Base-by-base conservation (phyloP, 2,888 invertebrate genomes). In the Acanthopleura granulata region DNA sequence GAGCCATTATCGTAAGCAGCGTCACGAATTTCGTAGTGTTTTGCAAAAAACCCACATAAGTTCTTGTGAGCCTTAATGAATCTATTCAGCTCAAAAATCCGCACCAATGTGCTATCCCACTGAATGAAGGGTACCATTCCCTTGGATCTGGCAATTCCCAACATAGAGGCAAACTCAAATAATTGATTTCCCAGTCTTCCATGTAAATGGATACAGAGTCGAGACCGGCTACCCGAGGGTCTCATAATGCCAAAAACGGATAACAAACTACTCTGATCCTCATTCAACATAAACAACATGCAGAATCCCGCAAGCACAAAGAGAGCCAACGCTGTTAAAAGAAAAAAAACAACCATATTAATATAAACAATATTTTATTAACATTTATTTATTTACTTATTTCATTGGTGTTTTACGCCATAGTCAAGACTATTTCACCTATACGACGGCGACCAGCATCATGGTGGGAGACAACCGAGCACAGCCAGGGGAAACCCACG, bases 131-230 rank as follows among this genome's bases (percentile, higher is more conserved):
- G 69, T 22, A 66, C 30, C 69, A 66, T 3, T 16, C 30, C 30
- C 27, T 66, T 66, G 27, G 25, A 29, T 6, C 25, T 66, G 3
- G 69, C 69, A 4, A 66, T 66, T 14, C 27, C 69, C 3, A 22
- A 66, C 69, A 66, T 25, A 4, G 69, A 25, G 25, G 69, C 69
- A 14, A 29, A 66, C 12, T 66, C 9, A 25, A 66, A 66, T 16
- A 66, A 22, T 1, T 25, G 25, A 66, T 66, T 66, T 9, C 69
- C 69, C 4, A 66, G 69, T 66, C 69, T 18, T 25, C 69, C 69
- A 6, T 66, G 4, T 18, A 12, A 22, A 18, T 16, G 1, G 3
- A 66, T 29, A 30, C 69, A 66, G n/a, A 66, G 27, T 16, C 25
- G 30, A 9, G 69, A 40, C 40, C 40, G 40, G 40, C 40, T 40